phyloP scores from a whole-genome alignment of 1,140 invertebrate genomes.

The Drosophila busckii region DNA sequence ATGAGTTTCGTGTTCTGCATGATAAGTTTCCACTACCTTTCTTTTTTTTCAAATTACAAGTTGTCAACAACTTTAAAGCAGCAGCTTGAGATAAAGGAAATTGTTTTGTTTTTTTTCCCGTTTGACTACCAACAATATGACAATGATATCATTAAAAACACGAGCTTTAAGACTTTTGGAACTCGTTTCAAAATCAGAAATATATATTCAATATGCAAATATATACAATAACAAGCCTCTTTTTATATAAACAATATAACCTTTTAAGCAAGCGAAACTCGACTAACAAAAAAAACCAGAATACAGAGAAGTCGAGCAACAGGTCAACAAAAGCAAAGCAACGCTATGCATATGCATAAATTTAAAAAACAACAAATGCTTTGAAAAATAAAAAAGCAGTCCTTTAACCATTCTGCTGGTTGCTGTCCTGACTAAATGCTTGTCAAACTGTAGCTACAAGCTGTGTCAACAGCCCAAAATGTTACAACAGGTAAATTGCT shows the following conservation, averaged over 20 bases:
- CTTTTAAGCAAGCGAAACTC: constrained; percentile 12
- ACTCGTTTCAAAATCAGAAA: constrained; percentile 16
- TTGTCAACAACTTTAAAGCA: constrained; percentile 26
- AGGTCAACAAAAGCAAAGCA: constrained; percentile 26
- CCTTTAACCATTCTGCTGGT: not conserved
- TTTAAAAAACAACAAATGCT: constrained; percentile 7
- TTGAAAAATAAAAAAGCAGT: not conserved
- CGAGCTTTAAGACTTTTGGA: constrained; percentile 1
- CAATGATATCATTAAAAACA: constrained; percentile 24
- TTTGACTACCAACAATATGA: no score
- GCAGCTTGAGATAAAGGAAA: constrained; percentile 7
- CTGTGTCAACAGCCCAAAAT: no score
- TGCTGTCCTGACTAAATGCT: no score
- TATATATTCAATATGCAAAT: constrained; percentile 18
- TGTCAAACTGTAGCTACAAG: no score
- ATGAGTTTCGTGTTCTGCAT: constrained; percentile 32
- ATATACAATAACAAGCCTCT: constrained; percentile 1
- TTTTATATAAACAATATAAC: not conserved
- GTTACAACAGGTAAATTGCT: no score
- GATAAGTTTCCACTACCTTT: constrained; percentile 2
- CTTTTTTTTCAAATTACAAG: constrained; percentile 58
- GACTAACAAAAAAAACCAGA: constrained; percentile 15
- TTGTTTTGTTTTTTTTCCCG: not conserved
- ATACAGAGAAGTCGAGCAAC: constrained; percentile 38
- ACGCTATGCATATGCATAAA: no score